Evolutionary conservation across 2,113 vertebrate species (phyloP), one percentile per base, ranked within the genome.

Genomic region (Raja brachyura): DNA sequence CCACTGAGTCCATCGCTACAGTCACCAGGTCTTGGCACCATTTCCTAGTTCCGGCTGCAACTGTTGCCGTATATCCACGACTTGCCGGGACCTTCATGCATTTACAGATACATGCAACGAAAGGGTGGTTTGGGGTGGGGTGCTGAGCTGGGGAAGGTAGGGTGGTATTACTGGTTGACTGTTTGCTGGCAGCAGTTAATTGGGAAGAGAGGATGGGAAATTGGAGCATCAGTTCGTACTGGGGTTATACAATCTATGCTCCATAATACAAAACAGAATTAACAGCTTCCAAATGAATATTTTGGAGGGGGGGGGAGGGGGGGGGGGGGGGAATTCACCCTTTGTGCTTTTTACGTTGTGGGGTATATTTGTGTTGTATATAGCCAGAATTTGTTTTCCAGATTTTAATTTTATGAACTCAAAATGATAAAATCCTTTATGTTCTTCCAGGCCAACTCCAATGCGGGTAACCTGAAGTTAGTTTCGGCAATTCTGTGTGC

Each of bases 401-500:
- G 74, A 8, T 75, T 48, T 56, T 83, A 66, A 25, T 68, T 75
- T 92, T 92, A 25, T 92, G 7, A 92, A 33, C n/a, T 33, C 0
- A 56, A 48, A 48, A 68, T n/a, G 14, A 73, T 73, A 73, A 73
- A 73, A 73, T 39, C 31, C 13, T 39, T 54, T 92, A 20, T 70
- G 9, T 94, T 93, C 93, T 94, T 70, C 0, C 93, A 99, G 99
- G 98, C 98, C 31, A 99, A 99, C 94, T 95, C 98, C 0, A 99
- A 99, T 93, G 97, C 98, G 0, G 98, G 98, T 73, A 99, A 99
- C 95, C 97, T 97, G 94, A 98, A 96, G 94, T 94, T 99, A 94
- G 98, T 99, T 95, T 99, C 98, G 0, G 98, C 98, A 63, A 97
- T 99, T 96, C 94, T 99, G 76, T 99, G 99, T 95, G 99, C 98